Conservation (phyloP, 2,888 invertebrate genomes). For the Drosophila greeni region DNA sequence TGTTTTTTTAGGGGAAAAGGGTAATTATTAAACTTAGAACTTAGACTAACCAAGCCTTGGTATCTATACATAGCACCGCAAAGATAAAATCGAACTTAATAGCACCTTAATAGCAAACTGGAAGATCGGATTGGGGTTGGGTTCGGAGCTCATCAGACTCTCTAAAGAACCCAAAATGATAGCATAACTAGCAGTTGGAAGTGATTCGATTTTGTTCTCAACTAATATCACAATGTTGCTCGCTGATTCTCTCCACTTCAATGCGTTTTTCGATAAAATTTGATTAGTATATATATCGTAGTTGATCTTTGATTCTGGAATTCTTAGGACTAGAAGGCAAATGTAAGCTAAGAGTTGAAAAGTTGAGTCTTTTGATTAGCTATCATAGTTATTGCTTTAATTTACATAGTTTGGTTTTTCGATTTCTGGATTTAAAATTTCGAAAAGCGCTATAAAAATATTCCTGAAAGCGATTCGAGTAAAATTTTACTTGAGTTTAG, state of each 20-base stretch:
- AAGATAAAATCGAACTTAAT: constrained; percentile 46
- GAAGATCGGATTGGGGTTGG: constrained; percentile 18
- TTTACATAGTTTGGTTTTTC: constrained; percentile 45
- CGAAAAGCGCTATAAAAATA: constrained; percentile 76
- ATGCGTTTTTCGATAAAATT: constrained; percentile 30
- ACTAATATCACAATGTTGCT: constrained; percentile 74
- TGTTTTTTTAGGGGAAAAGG: not conserved
- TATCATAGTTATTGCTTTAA: constrained; percentile 60
- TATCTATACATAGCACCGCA: constrained; percentile 63
- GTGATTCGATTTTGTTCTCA: constrained; percentile 71
- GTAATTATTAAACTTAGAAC: constrained; percentile 8
- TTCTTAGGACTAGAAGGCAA: constrained; percentile 70
- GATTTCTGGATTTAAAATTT: constrained; percentile 51
- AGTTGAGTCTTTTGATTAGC: constrained; percentile 57
- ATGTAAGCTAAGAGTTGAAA: constrained; percentile 70
- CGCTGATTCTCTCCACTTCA: constrained; percentile 58
- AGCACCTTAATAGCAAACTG: constrained; percentile 52
- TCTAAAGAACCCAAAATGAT: constrained; percentile 47
- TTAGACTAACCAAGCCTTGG: constrained; percentile 51
- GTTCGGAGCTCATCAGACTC: constrained; percentile 15
- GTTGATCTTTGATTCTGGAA: constrained; percentile 47
- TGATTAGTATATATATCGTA: constrained; percentile 27
- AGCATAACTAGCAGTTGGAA: constrained; percentile 66
- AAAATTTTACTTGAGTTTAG: constrained; percentile 50
- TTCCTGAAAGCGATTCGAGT: constrained; percentile 69